Base-by-base conservation (phyloP, 2,113 vertebrate species). In the Neofelis nebulosa region DNA sequence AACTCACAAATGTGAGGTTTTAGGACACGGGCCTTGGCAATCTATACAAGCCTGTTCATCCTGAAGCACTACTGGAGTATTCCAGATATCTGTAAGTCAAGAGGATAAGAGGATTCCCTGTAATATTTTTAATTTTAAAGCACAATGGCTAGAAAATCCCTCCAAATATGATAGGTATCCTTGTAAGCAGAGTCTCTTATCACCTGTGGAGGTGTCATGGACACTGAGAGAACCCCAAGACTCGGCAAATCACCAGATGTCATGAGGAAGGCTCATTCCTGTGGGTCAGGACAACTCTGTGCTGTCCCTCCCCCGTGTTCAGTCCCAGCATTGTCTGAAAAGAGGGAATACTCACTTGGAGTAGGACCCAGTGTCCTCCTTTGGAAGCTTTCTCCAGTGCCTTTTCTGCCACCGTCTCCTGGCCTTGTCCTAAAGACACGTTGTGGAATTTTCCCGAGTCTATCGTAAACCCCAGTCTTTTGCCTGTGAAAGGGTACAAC, bases 341-440 rank as follows among this genome's bases (percentile, higher is more conserved):
- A 63, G 33, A 7, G 15, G 65, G 45, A 50, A 89, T 25, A 97
- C 94, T 90, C 96, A 99, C 99, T 98, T 99, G 99, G 83, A 99
- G 98, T 97, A 99, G 98, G 95, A 99, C 98, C 98, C 99, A 99
- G 78, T 99, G 99, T 85, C 99, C 99, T 48, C 69, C 94, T 86
- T 96, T 52, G 65, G 98, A 99, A 95, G 99, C 98, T 48, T 98
- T 99, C 94, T 97, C 93, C 50, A 99, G 83, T 3, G 97, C 96
- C 78, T 91, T 97, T 95, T 99, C 98, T 73, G 99, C 99, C 68
- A 99, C 97, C 8, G 93, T 96, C 97, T 99, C 99, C 97, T 99
- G 99, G 4, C 99, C 99, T 98, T 99, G 99, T 95, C 99, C 99
- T 96, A 99, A 97, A 83, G 99, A 99, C 73, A 99, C 97, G 31